These are phyloP conservation scores for Epizoanthus stellaris DNA, from an alignment of 92 coral and sea anemone species.

Conservation along the genomic window DNA sequence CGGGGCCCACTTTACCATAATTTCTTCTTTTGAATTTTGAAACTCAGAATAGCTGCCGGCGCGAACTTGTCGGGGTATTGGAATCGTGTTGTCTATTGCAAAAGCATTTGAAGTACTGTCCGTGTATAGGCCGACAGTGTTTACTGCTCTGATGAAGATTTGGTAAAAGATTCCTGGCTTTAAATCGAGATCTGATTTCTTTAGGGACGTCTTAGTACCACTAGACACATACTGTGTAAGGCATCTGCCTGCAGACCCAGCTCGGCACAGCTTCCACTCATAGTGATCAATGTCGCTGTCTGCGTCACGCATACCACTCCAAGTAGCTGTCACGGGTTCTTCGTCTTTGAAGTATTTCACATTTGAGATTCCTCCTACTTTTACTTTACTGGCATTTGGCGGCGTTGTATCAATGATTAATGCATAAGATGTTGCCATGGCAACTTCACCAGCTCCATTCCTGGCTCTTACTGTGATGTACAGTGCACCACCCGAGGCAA, in stretches of 20 bases:
- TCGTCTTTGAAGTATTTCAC: conserved; percentile 59
- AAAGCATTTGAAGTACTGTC: conserved; percentile 52
- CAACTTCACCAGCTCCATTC: conserved; percentile 76
- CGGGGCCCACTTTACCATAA: conserved; percentile 80
- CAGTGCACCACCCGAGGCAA: conserved; percentile 68
- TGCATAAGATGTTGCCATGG: conserved; percentile 37
- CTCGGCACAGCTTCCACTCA: conserved; percentile 81
- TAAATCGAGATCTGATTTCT: conserved; percentile 55
- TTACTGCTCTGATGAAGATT: conserved; percentile 70
- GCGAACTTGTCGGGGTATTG: conserved; percentile 71
- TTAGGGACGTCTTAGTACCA: conserved; percentile 55
- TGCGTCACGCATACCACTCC: conserved; percentile 69
- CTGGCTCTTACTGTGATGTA: conserved; percentile 55
- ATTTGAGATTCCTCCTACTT: conserved; percentile 28
- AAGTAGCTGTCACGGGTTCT: conserved; percentile 59
- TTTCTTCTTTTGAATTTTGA: conserved; percentile 67
- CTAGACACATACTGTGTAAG: conserved; percentile 59
- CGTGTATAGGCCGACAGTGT: conserved; percentile 64
- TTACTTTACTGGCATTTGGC: conserved; percentile 70
- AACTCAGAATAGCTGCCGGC: conserved; percentile 58
- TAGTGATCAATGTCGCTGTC: conserved; percentile 75
- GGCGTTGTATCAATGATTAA: conserved; percentile 78
- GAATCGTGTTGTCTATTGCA: conserved; percentile 57
- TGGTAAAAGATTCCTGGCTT: conserved; percentile 68
- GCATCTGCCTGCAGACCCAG: conserved; percentile 45